Evolutionary conservation across 2,888 invertebrate genomes (phyloP).

Genomic region (Yponomeuta plumbellus): DNA sequence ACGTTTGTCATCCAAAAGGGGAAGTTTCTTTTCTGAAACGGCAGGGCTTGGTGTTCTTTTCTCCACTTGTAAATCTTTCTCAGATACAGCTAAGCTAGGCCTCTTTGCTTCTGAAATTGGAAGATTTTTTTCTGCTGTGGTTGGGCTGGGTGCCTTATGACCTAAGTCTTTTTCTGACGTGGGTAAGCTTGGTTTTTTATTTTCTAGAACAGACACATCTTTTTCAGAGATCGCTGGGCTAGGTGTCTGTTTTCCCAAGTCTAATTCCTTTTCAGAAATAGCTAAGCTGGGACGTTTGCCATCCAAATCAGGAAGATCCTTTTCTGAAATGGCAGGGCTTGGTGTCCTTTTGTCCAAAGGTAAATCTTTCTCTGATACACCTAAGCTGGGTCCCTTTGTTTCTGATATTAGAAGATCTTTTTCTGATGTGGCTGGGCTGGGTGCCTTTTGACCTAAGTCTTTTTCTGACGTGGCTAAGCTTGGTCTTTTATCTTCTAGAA

Average conservation of each 20-base stretch:
- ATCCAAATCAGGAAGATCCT: background rate
- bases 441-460: too few species aligned
- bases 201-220: background rate
- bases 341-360: background rate
- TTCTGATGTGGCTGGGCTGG: constrained; percentile 5
- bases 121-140: background rate
- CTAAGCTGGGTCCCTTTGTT: background rate
- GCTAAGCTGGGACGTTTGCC: background rate
- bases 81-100: background rate
- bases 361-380: background rate
- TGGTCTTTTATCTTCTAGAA: too few species aligned
- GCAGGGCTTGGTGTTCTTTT: background rate
- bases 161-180: constrained; percentile 3
- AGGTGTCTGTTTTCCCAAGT: constrained; percentile 1
- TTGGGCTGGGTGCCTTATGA: constrained; percentile 3
- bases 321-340: background rate
- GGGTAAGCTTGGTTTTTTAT: constrained; percentile 11
- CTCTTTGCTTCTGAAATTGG: background rate
- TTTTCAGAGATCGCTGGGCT: constrained; percentile 11
- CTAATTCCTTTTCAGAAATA: constrained; percentile 5
- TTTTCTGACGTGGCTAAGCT: too few species aligned
- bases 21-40: background rate
- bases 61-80: background rate
- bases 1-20: background rate
- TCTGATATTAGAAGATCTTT: background rate